Evolutionary conservation across 2,888 invertebrate species (phyloP).

Genomic region (Mactromeris polynyma): DNA sequence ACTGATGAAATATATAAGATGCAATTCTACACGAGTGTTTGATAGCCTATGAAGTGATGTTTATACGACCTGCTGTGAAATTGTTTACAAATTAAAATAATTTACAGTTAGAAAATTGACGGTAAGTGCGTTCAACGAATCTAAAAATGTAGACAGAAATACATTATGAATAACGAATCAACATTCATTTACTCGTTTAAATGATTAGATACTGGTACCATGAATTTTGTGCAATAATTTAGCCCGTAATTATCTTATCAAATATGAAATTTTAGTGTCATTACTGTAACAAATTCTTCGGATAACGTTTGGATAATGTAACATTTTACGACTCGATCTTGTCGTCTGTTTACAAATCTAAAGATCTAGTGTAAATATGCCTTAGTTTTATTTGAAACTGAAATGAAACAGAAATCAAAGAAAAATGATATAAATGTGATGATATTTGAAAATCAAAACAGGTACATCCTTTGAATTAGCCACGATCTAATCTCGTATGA

Average conservation of each 20-base stretch:
- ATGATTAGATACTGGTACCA: neutral
- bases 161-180: neutral
- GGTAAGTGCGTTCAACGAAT: neutral
- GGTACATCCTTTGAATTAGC: too few species aligned
- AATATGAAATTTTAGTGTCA: neutral
- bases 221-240: neutral
- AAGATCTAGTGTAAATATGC: neutral
- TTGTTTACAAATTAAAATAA: slow-evolving; percentile 47
- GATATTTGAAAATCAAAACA: too few species aligned
- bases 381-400: neutral
- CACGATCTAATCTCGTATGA: too few species aligned
- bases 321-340: neutral
- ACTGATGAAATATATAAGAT: slow-evolving; percentile 31
- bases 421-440: too few species aligned
- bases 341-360: neutral
- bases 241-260: neutral
- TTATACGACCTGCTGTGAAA: slow-evolving; percentile 21
- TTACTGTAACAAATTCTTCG: neutral
- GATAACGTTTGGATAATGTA: neutral
- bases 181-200: neutral
- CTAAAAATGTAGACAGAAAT: neutral
- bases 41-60: slow-evolving; percentile 20
- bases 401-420: neutral
- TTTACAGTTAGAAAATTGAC: slow-evolving; percentile 39
- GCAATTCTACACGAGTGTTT: neutral